A percentile compares a stretch with the other conserved stretches of the same genome.
Conservation (phyloP, 1,140 invertebrate genomes). For the Hetaerina americana region DNA sequence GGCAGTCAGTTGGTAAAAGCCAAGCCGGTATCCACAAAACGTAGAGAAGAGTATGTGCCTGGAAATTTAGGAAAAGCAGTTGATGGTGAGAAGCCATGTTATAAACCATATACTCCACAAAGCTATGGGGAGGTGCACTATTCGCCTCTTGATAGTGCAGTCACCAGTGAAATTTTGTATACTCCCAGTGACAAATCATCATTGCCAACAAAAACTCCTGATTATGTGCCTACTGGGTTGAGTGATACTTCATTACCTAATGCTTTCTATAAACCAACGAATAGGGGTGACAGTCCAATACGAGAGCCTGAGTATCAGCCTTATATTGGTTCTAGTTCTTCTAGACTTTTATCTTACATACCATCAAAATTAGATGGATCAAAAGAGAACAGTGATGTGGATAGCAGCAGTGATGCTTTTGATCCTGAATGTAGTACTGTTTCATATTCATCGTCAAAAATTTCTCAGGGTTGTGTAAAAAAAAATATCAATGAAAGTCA, state of each 20-base stretch:
- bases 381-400: too few relatives aligned
- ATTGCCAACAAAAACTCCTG: background rate
- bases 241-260: background rate
- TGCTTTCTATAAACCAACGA: background rate
- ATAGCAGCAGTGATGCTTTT: too few relatives aligned
- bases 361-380: background rate
- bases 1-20: conserved; percentile 19
- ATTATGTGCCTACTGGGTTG: background rate
- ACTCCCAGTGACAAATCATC: conserved; percentile 8
- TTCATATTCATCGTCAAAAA: too few relatives aligned
- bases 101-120: conserved; percentile 4
- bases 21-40: conserved; percentile 27
- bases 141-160: background rate
- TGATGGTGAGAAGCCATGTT: background rate
- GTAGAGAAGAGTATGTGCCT: conserved; percentile 31
- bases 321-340: background rate
- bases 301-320: background rate
- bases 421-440: too few relatives aligned
- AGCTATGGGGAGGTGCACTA: conserved; percentile 5
- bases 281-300: background rate
- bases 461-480: too few relatives aligned
- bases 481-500: too few relatives aligned
- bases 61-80: conserved; percentile 17
- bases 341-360: background rate
- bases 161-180: background rate